Evolutionary conservation across 1,140 invertebrate genomes (phyloP), one percentile per base, ranked within the genome.

Genomic region (Hyphantria cunea): DNA sequence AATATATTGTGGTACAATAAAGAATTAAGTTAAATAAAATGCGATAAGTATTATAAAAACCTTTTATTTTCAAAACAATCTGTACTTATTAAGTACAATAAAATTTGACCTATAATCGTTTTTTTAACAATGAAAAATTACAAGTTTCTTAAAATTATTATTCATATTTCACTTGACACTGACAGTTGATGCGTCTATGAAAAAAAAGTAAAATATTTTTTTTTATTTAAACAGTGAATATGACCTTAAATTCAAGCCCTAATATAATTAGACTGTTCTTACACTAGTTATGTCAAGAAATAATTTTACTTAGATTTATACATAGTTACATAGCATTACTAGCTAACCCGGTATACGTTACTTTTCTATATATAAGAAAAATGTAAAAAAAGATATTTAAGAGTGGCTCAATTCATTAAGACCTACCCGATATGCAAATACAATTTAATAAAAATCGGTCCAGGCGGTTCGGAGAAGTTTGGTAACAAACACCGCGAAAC

Each of bases 21-120:
- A n/a, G n/a, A 39, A 12, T 48, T 8, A 60, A 76, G 74, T 68
- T 73, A 75, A 77, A 72, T 47, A 56, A 41, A 68, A 25, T 25
- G 17, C 17, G 5, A 25, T 25, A 3, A 25, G 17, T 25, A 25
- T 25, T 25, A 25, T 25, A 25, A 25, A n/a, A 25, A 25, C 17
- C 17, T 67, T 82, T 81, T 78, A 78, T 81, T 79, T 76, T 72
- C 64, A 76, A 83, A 82, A 84, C 80, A 84, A 80, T 70, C 52
- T 70, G 74, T 82, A 82, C 78, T 66, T 73, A 60, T 70, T 42
- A 71, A 72, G 78, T 84, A 84, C 78, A 81, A 82, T 86, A 81
- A 77, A 79, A 68, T 72, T 66, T 77, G 65, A 60, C 66, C 70
- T 81, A 82, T 63, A 64, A 31, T 63, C 63, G 45, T 72, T 70